phyloP scores from a whole-genome alignment of 2,797 vertebrate genomes.

The Mormyrops attenuatus region DNA sequence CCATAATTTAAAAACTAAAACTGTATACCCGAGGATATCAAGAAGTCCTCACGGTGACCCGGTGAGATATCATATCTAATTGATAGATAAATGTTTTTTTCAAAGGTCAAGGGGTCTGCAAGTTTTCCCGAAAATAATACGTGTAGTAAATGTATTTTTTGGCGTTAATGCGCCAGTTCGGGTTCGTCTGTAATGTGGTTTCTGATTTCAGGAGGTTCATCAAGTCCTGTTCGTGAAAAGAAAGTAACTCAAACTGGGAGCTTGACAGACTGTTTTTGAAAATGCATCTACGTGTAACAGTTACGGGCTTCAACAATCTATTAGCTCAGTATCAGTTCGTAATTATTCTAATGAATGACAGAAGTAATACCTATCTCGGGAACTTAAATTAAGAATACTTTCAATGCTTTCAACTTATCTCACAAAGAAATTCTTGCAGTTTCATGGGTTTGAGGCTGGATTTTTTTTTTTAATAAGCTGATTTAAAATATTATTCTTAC shows the following conservation, averaged over 20 bases:
- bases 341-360: background rate
- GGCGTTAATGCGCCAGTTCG: background rate
- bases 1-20: background rate
- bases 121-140: background rate
- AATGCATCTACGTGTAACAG: background rate
- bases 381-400: background rate
- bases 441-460: background rate
- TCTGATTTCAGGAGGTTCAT: background rate
- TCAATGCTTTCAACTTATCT: background rate
- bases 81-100: background rate
- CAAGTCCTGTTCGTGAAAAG: background rate
- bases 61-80: background rate
- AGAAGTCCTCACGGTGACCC: background rate
- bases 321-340: background rate
- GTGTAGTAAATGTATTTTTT: background rate
- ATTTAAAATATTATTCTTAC: background rate
- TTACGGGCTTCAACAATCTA: background rate
- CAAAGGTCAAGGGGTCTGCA: background rate
- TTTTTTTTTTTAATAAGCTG: background rate
- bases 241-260: background rate
- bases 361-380: background rate
- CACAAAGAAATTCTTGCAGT: background rate
- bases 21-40: background rate
- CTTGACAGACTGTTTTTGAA: background rate
- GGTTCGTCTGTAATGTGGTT: background rate